Evolutionary conservation across 2,797 vertebrate genomes (phyloP).

Genomic region (Loris lydekkerianus): DNA sequence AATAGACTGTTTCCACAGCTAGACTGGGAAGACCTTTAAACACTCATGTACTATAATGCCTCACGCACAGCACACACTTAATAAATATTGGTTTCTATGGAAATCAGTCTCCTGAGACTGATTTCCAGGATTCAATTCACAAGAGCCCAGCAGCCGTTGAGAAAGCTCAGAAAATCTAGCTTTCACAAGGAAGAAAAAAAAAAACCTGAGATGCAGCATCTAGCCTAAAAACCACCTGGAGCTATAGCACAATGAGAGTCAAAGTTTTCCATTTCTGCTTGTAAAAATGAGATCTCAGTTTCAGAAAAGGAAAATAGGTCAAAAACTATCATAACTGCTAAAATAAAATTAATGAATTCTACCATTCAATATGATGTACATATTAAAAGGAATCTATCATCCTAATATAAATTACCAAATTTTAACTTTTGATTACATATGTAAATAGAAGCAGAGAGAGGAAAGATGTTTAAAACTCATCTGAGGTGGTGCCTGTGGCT

Average conservation of each 20-base stretch:
- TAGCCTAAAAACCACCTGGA: neutral
- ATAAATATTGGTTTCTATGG: slow-evolving; percentile 41
- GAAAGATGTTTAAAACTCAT: neutral
- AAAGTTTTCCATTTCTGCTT: neutral
- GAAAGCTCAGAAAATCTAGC: slow-evolving; percentile 23
- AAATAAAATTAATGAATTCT: slow-evolving; percentile 4
- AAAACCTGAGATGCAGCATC: neutral
- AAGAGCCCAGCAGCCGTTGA: neutral
- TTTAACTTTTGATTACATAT: neutral
- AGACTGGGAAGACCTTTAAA: neutral
- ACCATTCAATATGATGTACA: neutral
- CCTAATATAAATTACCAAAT: neutral
- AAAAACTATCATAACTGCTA: neutral
- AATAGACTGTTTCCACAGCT: neutral
- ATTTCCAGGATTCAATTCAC: slow-evolving; percentile 51
- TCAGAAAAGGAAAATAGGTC: slow-evolving; percentile 13
- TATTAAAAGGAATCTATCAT: neutral
- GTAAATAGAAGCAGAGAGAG: neutral
- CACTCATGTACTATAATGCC: neutral
- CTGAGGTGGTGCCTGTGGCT: too few relatives aligned
- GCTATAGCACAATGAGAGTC: neutral
- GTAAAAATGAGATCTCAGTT: slow-evolving; percentile 21
- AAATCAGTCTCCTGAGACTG: slow-evolving; percentile 61
- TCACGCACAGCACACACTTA: neutral
- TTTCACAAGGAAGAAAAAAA: neutral